Conservation (phyloP, 2,113 vertebrate species). For the Xiphophorus couchianus region DNA sequence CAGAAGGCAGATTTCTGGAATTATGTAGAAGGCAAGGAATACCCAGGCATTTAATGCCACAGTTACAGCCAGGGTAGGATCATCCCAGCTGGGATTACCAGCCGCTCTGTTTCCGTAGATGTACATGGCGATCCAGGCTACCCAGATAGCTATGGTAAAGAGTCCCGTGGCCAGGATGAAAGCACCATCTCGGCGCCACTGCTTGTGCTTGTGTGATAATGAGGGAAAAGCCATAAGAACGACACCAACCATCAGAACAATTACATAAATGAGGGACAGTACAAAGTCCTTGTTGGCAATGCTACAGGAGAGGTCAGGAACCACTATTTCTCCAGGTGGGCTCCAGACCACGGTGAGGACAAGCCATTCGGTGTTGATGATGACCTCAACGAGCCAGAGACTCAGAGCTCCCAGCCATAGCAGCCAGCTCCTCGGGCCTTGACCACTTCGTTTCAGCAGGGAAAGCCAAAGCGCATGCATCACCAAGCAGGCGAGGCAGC, state of each 20-base stretch:
- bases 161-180: conserved; percentile 85
- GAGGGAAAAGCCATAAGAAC: conserved; percentile 75
- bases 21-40: conserved; percentile 87
- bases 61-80: conserved; percentile 89
- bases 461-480: conserved; percentile 86
- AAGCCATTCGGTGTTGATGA: conserved; percentile 94
- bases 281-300: conserved; percentile 88
- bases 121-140: conserved; percentile 89
- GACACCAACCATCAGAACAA: conserved; percentile 83
- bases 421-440: conserved; percentile 81
- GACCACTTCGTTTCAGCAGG: conserved; percentile 79
- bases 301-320: conserved; percentile 68
- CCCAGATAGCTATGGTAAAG: conserved; percentile 86
- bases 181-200: conserved; percentile 82
- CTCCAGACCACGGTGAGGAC: conserved; percentile 82
- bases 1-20: conserved; percentile 88
- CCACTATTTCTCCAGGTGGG: rapidly evolving
- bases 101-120: conserved; percentile 79
- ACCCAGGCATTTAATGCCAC: conserved; percentile 85
- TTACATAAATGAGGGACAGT: conserved; percentile 90
- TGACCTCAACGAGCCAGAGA: conserved; percentile 87
- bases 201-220: conserved; percentile 80
- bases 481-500: conserved; percentile 89
- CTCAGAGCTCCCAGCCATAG: conserved; percentile 82
- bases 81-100: conserved; percentile 82